Evolutionary conservation across 2,113 vertebrate genomes (phyloP), one percentile per base, ranked within the genome.

Genomic region (Cynoglossus semilaevis): DNA sequence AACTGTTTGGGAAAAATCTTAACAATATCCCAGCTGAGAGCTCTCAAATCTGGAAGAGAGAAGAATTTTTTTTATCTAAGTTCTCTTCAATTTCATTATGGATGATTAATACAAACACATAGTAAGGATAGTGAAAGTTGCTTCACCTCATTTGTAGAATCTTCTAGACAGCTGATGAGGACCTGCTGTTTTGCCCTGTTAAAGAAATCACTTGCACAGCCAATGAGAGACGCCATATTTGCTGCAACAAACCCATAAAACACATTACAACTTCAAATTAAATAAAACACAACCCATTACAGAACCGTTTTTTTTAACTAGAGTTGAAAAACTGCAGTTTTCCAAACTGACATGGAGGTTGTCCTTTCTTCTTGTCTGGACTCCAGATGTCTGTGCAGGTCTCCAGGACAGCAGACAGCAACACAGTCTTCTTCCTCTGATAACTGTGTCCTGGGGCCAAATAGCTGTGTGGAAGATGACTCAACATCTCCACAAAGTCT

Each of bases 311-410:
- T 29, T 29, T 29, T 29, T 29, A 6, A 29, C 22, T 6, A 29
- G 22, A n/a, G n/a, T n/a, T n/a, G n/a, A n/a, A n/a, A n/a, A n/a
- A n/a, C 22, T 29, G 3, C 6, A 29, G 22, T 29, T 2, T 29
- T 29, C 22, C 22, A 0, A 53, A 81, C 91, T 80, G 51, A 97
- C 94, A 89, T 1, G 94, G 95, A 41, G 95, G 95, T 61, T 96
- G 94, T 40, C 94, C 95, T 17, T 97, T 97, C 81, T 87, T 96
- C 52, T 76, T 92, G 29, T 92, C 66, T 0, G 93, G 93, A 43
- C 84, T 94, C 94, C 94, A 95, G 8, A 89, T 92, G 80, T 95
- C 93, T 0, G 93, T 94, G 86, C 92, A 95, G 38, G 92, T 94
- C 82, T 91, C 95, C 85, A 91, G 75, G 74, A 95, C 74, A 0